Percentiles rank a stretch among this genome's conserved stretches.
phyloP scores from a whole-genome alignment of 2,797 vertebrate species.

The Karalla daura region DNA sequence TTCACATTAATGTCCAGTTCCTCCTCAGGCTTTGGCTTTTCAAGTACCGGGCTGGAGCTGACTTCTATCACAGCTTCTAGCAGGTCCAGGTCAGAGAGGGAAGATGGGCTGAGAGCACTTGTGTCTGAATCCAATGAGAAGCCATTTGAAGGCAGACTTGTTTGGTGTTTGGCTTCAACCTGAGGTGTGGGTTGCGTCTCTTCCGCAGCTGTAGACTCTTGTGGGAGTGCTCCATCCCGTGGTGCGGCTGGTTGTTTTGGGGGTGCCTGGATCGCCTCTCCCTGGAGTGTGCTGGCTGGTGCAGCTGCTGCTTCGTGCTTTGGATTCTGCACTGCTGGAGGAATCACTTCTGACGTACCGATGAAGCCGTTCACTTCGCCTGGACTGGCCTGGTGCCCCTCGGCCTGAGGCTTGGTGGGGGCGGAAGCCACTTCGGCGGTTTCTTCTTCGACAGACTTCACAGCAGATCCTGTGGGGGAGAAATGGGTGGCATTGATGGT shows the following conservation, averaged over 20 bases:
- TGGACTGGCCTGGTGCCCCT: constrained; percentile 44
- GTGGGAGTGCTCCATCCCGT: constrained; percentile 15
- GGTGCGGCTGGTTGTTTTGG: constrained; percentile 17
- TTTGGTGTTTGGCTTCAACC: constrained; percentile 22
- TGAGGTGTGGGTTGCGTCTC: constrained; percentile 8
- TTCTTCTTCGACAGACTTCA: constrained; percentile 72
- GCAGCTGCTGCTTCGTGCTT: constrained; percentile 23
- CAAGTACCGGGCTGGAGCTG: constrained; percentile 33
- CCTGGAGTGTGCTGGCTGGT: constrained; percentile 31
- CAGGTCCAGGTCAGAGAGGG: constrained; percentile 63
- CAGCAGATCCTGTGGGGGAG: constrained; percentile 77
- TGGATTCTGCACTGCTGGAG: constrained; percentile 14
- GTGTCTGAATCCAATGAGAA: constrained; percentile 59
- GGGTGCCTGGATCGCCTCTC: constrained; percentile 13
- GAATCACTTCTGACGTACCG: constrained; percentile 54
- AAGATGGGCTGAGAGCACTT: constrained; percentile 57
- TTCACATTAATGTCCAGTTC: constrained; percentile 20
- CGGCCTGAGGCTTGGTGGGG: constrained; percentile 42
- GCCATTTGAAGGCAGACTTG: constrained; percentile 43
- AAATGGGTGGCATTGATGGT: neutral
- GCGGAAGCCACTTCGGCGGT: constrained; percentile 48
- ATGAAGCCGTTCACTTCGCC: constrained; percentile 60
- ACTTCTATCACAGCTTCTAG: constrained; percentile 53
- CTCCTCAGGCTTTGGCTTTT: constrained; percentile 24
- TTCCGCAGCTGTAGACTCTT: constrained; percentile 7